Evolutionary conservation across 92 coral and sea anemone species (phyloP), one percentile per base, ranked within the genome.

Genomic region (Epizoanthus scotinus): DNA sequence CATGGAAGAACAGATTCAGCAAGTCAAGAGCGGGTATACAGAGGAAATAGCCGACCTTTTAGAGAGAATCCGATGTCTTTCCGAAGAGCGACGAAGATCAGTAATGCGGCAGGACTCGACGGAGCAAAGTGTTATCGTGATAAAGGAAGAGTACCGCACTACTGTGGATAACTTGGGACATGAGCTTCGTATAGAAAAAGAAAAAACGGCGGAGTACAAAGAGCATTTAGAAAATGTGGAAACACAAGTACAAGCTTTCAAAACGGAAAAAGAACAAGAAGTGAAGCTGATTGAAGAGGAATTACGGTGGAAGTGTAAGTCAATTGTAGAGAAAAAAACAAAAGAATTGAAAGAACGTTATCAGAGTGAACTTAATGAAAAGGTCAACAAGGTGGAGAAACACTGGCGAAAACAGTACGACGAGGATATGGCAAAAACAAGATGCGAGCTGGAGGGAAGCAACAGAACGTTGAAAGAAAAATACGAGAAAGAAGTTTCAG

Each of bases 1-100:
- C 71, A 94, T 94, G 94, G 98, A 95, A 71, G 98, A 95, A 28
- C 98, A 95, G 90, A 88, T 95, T 81, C 97, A 93, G 73, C 89
- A 82, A 55, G 87, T 95, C 59, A 90, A 91, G 72, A 85, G 87
- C 63, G 91, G 93, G 25, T 91, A 93, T 73, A 42, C 89, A 17
- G 86, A 91, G 84, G 98, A 95, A 80, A 80, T 91, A 22, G 93
- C 95, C 83, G 98, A 93, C 34, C 86, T 88, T 26, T 84, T 82
- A 77, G 90, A 89, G 36, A 81, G 93, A 56, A 62, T 95, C 29
- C 91, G 94, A 67, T 91, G 89, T 67, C 87, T 91, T 31, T 89
- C 94, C 63, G 95, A 95, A 74, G 93, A 93, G 44, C 95, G 94
- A 58, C 82, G 95, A 63, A 78, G 88, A 74, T 95, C 95, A 12